phyloP scores from a whole-genome alignment of 2,888 invertebrate genomes.

The Ametastegia equiseti region DNA sequence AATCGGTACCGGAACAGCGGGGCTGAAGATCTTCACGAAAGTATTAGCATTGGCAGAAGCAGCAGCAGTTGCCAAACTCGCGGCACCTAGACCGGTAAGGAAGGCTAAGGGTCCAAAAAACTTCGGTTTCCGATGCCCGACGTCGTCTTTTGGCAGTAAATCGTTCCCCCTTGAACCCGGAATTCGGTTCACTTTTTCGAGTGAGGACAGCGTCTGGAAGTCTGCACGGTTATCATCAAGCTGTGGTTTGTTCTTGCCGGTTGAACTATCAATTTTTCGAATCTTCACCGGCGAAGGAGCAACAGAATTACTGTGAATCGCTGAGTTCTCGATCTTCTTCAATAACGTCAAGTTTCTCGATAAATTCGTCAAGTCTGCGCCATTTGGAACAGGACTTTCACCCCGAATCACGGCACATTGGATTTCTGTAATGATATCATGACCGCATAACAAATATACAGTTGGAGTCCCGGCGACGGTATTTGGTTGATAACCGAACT shows the following conservation, averaged over 20 bases:
- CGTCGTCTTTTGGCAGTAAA: not conserved
- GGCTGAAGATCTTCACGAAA: slow-evolving; percentile 48
- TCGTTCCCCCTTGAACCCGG: not conserved
- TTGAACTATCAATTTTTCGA: not conserved
- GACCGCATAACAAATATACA: not conserved
- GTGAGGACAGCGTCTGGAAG: not conserved
- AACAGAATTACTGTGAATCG: not conserved
- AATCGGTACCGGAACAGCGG: slow-evolving; percentile 52
- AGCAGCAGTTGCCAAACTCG: slow-evolving; percentile 54
- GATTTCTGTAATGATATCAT: not conserved
- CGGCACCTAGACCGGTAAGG: slow-evolving; percentile 65
- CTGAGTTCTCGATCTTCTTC: slow-evolving; percentile 15
- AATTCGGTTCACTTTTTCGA: not conserved
- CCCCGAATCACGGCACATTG: slow-evolving; percentile 20
- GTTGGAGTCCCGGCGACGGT: too few relatives aligned
- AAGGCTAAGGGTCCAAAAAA: slow-evolving; percentile 66
- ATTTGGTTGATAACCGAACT: too few relatives aligned
- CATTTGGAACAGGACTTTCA: not conserved
- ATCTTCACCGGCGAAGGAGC: not conserved
- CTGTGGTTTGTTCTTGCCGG: not conserved
- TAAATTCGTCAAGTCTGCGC: not conserved
- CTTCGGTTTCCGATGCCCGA: slow-evolving; percentile 56
- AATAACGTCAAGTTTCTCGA: slow-evolving; percentile 11
- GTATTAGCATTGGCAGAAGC: slow-evolving; percentile 51
- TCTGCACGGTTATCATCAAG: not conserved